Conservation (phyloP, 2,113 vertebrate species). For the Athene cunicularia region DNA sequence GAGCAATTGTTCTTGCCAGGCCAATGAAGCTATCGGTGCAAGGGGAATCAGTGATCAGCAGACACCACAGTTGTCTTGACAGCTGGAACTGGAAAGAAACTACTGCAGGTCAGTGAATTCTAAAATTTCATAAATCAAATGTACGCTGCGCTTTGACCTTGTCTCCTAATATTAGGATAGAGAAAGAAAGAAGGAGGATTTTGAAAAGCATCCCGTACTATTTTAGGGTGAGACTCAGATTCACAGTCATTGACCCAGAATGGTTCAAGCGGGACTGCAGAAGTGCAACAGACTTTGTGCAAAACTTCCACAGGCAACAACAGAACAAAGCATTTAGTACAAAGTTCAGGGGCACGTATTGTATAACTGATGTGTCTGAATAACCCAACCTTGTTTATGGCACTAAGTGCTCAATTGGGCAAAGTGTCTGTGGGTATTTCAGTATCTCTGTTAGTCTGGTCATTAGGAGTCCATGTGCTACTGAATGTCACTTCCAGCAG, state of each 20-base stretch:
- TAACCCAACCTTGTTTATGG: neutral
- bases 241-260: neutral
- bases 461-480: neutral
- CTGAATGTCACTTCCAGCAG: neutral
- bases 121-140: neutral
- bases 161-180: neutral
- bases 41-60: neutral
- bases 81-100: neutral
- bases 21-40: neutral
- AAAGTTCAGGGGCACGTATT: neutral
- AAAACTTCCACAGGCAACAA: neutral
- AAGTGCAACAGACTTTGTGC: neutral
- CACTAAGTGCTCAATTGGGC: neutral
- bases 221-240: neutral
- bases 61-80: neutral
- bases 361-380: neutral
- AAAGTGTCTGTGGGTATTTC: neutral
- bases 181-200: neutral
- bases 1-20: neutral
- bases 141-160: neutral
- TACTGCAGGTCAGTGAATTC: neutral
- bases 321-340: neutral
- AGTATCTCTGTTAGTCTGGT: neutral
- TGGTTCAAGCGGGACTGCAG: neutral
- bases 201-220: accelerated